phyloP scores from a whole-genome alignment of 2,888 invertebrate genomes.

The Sipha maydis region DNA sequence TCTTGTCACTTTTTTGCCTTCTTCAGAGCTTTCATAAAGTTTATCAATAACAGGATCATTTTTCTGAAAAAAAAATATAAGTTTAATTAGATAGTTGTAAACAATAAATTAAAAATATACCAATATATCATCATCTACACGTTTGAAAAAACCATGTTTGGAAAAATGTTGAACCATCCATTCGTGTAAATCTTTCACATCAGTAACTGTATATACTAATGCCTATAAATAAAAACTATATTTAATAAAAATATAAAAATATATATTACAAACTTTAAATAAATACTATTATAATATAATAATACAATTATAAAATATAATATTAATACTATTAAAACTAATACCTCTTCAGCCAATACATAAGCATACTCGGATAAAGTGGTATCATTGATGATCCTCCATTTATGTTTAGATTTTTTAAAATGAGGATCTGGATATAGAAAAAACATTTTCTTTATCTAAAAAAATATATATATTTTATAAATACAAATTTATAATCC shows the following conservation, averaged over 20 bases:
- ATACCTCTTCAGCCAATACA: constrained; percentile 83
- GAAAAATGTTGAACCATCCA: constrained; percentile 96
- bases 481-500: constrained; percentile 37
- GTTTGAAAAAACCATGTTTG: constrained; percentile 89
- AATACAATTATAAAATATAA: no score
- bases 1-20: constrained; percentile 96
- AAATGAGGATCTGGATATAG: constrained; percentile 99
- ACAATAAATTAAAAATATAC: constrained; percentile 70
- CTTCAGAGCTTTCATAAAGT: constrained; percentile 92
- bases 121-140: constrained; percentile 78
- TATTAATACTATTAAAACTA: no score
- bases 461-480: constrained; percentile 67
- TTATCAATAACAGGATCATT: constrained; percentile 88
- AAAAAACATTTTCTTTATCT: constrained; percentile 97
- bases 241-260: constrained; percentile 9
- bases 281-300: no score
- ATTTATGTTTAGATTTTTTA: constrained; percentile 98
- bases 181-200: constrained; percentile 94
- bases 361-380: constrained; percentile 97
- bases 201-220: constrained; percentile 94
- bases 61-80: constrained; percentile 71
- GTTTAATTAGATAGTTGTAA: constrained; percentile 46
- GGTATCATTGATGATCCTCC: constrained; percentile 95
- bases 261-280: neutral
- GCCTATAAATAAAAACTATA: constrained; percentile 72